These are phyloP conservation scores for Disparrhopalites patrizii DNA, from an alignment of 2,888 invertebrate genomes.

Conservation along the genomic window DNA sequence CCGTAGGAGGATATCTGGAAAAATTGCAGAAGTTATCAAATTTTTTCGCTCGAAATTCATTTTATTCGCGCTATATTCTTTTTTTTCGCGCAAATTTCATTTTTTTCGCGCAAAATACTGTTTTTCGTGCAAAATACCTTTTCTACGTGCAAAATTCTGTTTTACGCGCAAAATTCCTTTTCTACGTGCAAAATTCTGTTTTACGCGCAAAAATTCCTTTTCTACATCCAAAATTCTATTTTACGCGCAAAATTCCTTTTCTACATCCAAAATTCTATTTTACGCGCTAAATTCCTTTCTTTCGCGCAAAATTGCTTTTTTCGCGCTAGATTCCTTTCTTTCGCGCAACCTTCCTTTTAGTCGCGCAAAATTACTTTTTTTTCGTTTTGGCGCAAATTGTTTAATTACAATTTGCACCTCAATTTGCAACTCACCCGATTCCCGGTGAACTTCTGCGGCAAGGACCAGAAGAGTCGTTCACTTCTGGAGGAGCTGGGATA, in stretches of 20 bases:
- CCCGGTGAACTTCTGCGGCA: slow-evolving; percentile 64
- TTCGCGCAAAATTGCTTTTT: too few relatives aligned
- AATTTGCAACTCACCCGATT: slow-evolving; percentile 52
- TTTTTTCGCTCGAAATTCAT: slow-evolving; percentile 39
- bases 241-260: too few relatives aligned
- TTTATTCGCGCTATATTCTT: neutral
- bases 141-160: neutral
- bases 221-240: too few relatives aligned
- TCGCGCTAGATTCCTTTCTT: too few relatives aligned
- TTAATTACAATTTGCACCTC: neutral
- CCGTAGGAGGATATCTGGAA: slow-evolving; percentile 76
- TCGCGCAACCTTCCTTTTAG: too few relatives aligned
- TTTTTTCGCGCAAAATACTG: neutral
- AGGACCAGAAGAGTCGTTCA: slow-evolving; percentile 67
- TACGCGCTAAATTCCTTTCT: too few relatives aligned
- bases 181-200: neutral
- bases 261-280: too few relatives aligned
- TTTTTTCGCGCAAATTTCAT: too few relatives aligned
- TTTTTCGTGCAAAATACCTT: too few relatives aligned
- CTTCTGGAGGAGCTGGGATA: slow-evolving; percentile 50
- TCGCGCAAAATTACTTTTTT: neutral
- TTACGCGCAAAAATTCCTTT: too few relatives aligned
- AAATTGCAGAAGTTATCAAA: neutral
- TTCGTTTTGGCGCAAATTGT: neutral
- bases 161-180: too few relatives aligned